These are phyloP conservation scores for Anastrepha ludens DNA, from an alignment of 1,140 invertebrate species.

Conservation along the genomic window DNA sequence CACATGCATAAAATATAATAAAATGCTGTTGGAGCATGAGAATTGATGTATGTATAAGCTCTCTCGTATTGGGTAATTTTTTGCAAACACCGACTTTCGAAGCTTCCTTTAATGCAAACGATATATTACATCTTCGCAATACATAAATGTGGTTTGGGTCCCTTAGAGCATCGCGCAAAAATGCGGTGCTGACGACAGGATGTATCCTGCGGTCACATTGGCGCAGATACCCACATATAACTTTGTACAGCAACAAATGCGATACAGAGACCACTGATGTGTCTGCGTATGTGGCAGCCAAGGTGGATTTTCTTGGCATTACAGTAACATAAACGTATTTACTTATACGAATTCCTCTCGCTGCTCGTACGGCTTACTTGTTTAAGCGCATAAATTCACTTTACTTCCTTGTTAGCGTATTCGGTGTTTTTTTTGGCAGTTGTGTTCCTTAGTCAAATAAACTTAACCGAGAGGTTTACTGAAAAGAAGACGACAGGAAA, in stretches of 20 bases:
- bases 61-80: neutral
- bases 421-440: neutral
- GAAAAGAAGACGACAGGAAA: neutral
- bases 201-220: constrained; percentile 5
- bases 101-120: neutral
- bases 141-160: neutral
- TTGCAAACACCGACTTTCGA: neutral
- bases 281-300: neutral
- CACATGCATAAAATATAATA: neutral
- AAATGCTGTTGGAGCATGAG: neutral
- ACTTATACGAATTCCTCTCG: neutral
- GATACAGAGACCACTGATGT: neutral
- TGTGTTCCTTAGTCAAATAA: neutral
- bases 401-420: neutral
- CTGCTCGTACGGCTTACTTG: neutral
- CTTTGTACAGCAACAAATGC: neutral
- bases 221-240: neutral
- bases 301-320: neutral
- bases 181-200: neutral
- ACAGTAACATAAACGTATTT: neutral
- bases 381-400: constrained; percentile 27
- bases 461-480: neutral
- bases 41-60: neutral
- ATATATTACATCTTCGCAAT: neutral
- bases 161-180: neutral